Evolutionary conservation across 2,113 vertebrate species (phyloP), one percentile per base, ranked within the genome.

Genomic region (Cryptomyrus ogoouensis): DNA sequence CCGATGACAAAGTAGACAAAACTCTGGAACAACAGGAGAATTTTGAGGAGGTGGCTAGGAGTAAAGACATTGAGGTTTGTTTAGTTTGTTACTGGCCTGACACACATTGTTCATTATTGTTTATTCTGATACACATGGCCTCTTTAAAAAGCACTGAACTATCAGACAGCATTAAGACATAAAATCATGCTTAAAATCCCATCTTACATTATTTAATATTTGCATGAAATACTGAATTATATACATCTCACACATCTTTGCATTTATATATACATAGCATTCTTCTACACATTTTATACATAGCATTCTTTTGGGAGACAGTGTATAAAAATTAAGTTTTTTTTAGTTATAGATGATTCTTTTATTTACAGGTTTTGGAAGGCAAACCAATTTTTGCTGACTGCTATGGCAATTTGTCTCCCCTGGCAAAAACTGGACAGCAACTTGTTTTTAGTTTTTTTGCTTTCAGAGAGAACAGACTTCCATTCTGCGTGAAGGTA

Each of bases 401-500:
- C 90, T 99, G 98, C 94, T 99, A 99, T 39, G 98, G 98, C 93
- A 99, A 99, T 93, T 92, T 99, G 92, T 95, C 97, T 80, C 98
- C 98, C 91, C 96, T 99, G 92, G 97, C 96, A 89, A 99, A 99
- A 97, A 96, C 96, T 92, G 97, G 97, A 94, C 98, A 99, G 91
- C 98, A 98, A 89, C 96, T 99, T 91, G 95, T 98, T 94, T 98
- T 99, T 90, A 99, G 99, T 96, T 99, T 99, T 94, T 99, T 97
- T 92, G 97, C 98, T 93, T 99, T 99, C 96, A 99, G 98, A 95
- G 98, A 99, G 96, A 99, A 99, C 93, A 97, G 98, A 94, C 95
- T 99, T 93, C 98, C 98, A 52, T 98, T 99, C 95, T 98, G 97
- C 93, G 98, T 99, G 91, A 99, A 99, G 98, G 98, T 99, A 97